phyloP scores from a whole-genome alignment of 2,888 invertebrate genomes.

The Dolichomitus sp. region DNA sequence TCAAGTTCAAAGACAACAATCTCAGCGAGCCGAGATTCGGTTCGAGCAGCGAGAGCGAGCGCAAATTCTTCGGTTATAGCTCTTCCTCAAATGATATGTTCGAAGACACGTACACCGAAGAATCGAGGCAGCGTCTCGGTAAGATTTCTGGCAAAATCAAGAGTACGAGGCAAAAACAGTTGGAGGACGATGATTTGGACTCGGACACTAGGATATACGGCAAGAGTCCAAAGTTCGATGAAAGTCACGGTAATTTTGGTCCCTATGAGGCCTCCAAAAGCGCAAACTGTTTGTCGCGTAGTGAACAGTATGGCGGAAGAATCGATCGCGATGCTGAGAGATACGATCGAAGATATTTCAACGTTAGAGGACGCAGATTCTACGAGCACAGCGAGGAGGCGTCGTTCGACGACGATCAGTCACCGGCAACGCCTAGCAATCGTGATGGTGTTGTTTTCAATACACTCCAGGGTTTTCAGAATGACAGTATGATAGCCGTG shows the following conservation, averaged over 20 bases:
- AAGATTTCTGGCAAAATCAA: constrained; percentile 79
- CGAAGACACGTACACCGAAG: constrained; percentile 75
- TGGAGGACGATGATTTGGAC: constrained; percentile 82
- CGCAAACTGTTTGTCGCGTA: constrained; percentile 62
- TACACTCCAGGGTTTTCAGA: constrained; percentile 82
- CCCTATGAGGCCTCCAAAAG: constrained; percentile 65
- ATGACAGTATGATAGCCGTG: constrained; percentile 67
- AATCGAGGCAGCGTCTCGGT: constrained; percentile 69
- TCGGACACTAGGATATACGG: constrained; percentile 82
- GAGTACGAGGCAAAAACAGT: constrained; percentile 81
- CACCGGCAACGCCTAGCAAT: constrained; percentile 37
- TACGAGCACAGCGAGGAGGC: constrained; percentile 75
- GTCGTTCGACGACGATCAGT: constrained; percentile 74
- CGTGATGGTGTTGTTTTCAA: constrained; percentile 82
- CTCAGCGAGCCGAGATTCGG: constrained; percentile 76
- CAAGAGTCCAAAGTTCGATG: constrained; percentile 85
- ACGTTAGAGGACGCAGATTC: constrained; percentile 71
- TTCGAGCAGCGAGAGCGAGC: constrained; percentile 81
- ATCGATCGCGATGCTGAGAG: constrained; percentile 56
- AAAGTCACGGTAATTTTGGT: constrained; percentile 75
- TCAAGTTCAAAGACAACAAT: constrained; percentile 67
- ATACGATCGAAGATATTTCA: constrained; percentile 75
- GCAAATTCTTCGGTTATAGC: constrained; percentile 75
- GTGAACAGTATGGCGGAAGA: constrained; percentile 52
- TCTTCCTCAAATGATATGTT: constrained; percentile 78